A percentile compares a stretch with the other conserved stretches of the same genome.
phyloP scores from a whole-genome alignment of 2,888 invertebrate species.

The Himalopsyche japonica region DNA sequence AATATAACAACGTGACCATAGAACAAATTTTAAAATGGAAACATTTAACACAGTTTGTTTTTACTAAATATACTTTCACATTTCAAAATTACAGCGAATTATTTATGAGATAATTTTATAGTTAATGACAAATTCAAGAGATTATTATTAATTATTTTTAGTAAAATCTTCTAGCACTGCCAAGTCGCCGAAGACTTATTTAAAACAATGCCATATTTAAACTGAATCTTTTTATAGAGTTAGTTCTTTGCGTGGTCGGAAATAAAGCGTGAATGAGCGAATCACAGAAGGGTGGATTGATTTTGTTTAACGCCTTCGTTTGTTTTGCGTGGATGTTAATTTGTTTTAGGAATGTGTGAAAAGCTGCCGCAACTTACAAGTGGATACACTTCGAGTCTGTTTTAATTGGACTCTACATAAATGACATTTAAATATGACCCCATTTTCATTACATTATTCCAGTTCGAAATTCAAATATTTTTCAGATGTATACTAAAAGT shows the following conservation, averaged over 20 bases:
- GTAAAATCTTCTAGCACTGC: no score
- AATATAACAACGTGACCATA: no score
- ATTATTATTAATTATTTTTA: no score
- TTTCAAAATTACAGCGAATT: no score
- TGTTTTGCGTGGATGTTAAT: not conserved
- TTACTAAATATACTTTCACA: no score
- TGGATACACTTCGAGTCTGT: not conserved
- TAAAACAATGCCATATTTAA: not conserved
- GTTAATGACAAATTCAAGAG: no score
- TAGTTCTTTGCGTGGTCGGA: conserved; percentile 2
- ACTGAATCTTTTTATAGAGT: not conserved
- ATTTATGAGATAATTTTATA: no score
- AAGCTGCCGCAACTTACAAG: not conserved
- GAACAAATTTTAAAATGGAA: no score
- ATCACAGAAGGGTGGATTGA: conserved; percentile 14
- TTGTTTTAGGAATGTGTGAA: not conserved
- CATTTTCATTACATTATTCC: no score
- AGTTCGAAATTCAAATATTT: no score
- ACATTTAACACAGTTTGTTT: no score
- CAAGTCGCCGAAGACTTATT: not conserved
- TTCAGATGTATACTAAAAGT: no score
- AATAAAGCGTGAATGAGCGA: conserved; percentile 20
- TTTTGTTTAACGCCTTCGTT: conserved; percentile 9
- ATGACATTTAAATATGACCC: not conserved
- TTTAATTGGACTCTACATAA: not conserved